Evolutionary conservation across 1,140 invertebrate species (phyloP), one percentile per base, ranked within the genome.

Genomic region (Magallana gigas): DNA sequence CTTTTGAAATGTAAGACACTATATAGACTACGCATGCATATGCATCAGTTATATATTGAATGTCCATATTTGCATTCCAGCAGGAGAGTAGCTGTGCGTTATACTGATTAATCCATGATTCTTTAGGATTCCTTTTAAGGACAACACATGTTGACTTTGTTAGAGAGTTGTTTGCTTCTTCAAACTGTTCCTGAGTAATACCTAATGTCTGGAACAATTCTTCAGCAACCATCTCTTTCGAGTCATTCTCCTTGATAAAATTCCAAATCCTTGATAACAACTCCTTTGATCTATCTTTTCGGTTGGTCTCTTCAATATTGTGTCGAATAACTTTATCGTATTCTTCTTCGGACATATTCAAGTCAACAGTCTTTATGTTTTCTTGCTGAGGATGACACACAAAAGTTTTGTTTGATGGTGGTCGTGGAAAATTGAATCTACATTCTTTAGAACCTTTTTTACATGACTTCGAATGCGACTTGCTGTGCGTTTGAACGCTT

Each of bases 21-120:
- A 88, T 88, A 57, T 88, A 85, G 11, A n/a, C 56, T 8, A 58
- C 84, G 83, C 87, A 88, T 18, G 84, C 58, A 60, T 85, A 88
- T 18, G 84, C 88, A 81, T 90, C 88, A 14, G 76, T 60, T 7
- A 89, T 57, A 62, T n/a, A 90, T 58, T 90, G 90, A 9, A 90
- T 87, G 62, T 90, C 88, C 88, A 90, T 89, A n/a, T 90, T 90
- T 56, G 88, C 90, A 83, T 87, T 58, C 90, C 88, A 89, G 29
- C 85, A 83, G 18, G 58, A 58, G 3, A 88, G 64, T 81, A 88
- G 83, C 59, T 85, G n/a, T 0, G 57, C 57, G 64, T 86, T 88
- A 81, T 88, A 90, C 6, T 83, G 58, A 58, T 88, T 90, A 6
- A 90, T 82, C 81, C 87, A 62, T 48, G 76, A 18, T 84, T 90